Conservation (phyloP, 1,140 invertebrate species). For the Leptestheria dahalacensis region DNA sequence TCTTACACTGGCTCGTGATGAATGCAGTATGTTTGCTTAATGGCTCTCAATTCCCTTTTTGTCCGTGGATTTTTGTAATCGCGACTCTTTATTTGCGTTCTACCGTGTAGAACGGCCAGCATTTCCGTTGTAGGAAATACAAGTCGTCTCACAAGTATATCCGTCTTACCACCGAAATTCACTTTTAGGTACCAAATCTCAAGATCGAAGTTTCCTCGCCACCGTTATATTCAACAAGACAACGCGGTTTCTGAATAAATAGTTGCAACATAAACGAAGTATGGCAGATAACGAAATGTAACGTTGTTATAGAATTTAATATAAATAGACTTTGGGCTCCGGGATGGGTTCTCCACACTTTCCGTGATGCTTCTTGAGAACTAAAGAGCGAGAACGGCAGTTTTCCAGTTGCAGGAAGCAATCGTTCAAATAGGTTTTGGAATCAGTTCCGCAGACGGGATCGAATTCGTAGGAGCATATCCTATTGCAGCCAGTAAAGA, state of each 20-base stretch:
- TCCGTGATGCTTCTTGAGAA: slow-evolving; percentile 45
- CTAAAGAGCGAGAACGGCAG: slow-evolving; percentile 55
- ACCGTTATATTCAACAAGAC: no score
- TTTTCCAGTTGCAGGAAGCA: slow-evolving; percentile 84
- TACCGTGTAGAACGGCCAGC: not conserved
- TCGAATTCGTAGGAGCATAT: slow-evolving; percentile 72
- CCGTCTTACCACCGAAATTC: no score
- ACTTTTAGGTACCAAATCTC: no score
- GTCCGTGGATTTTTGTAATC: not conserved
- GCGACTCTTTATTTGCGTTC: not conserved
- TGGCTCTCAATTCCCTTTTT: not conserved
- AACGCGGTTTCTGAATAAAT: no score
- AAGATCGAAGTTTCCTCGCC: no score
- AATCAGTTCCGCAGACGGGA: slow-evolving; percentile 76
- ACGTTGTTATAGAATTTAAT: no score
- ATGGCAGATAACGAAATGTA: no score
- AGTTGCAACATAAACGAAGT: no score
- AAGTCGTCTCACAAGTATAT: not conserved
- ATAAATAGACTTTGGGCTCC: slow-evolving; percentile 52
- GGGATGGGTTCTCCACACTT: slow-evolving; percentile 49
- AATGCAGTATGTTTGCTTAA: no score
- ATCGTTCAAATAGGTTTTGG: slow-evolving; percentile 76
- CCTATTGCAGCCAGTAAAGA: slow-evolving; percentile 66
- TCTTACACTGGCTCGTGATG: not conserved
- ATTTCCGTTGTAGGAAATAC: not conserved